phyloP scores from a whole-genome alignment of 2,113 vertebrate species.

The Atlantisia rogersi region DNA sequence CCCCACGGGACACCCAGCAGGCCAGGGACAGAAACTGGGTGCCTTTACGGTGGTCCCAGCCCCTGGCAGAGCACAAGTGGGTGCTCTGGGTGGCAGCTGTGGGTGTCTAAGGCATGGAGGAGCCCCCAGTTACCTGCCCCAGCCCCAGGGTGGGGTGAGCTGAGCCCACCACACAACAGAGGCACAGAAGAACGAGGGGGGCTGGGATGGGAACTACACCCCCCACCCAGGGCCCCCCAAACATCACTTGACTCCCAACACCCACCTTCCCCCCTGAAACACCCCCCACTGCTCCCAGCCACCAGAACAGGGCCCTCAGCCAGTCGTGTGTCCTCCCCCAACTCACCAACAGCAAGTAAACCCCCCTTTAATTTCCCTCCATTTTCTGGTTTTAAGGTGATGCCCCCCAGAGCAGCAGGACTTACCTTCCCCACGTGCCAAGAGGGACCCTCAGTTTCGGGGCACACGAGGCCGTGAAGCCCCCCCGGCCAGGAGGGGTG shows the following conservation, averaged over 20 bases:
- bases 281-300: not conserved
- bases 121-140: not conserved
- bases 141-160: not conserved
- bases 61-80: not conserved
- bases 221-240: not conserved
- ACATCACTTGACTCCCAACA: accelerated
- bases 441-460: not conserved
- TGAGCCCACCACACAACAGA: not conserved
- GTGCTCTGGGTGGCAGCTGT: not conserved
- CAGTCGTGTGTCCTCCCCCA: not conserved
- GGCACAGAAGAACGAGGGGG: not conserved
- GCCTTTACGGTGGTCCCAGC: not conserved
- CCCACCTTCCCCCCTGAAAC: not conserved
- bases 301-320: not conserved
- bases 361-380: accelerated
- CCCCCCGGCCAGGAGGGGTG: accelerated
- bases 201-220: not conserved
- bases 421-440: not conserved
- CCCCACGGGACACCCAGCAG: not conserved
- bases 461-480: accelerated
- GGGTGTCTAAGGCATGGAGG: not conserved
- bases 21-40: not conserved
- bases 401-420: accelerated
- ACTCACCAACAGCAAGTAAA: not conserved
- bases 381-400: not conserved